Evolutionary conservation across 1,140 invertebrate genomes (phyloP).

Genomic region (Ephestia elutella): DNA sequence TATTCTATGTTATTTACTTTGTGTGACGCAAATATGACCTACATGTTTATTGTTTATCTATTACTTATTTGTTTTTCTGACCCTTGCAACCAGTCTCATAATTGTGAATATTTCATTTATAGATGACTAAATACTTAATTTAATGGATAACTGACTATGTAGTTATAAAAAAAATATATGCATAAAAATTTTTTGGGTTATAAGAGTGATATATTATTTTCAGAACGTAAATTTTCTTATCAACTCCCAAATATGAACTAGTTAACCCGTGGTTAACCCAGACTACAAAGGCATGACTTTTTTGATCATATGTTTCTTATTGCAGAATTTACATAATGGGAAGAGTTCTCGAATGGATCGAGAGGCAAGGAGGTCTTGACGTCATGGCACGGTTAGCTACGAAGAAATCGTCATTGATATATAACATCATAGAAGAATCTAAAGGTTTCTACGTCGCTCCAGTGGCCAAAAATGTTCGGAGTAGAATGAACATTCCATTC

Average conservation of each 20-base stretch:
- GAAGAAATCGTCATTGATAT: conserved; percentile 87
- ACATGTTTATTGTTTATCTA: not conserved
- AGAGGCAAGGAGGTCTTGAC: conserved; percentile 87
- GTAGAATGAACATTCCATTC: conserved; percentile 95
- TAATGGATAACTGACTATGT: no score
- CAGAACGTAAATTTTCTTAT: no score
- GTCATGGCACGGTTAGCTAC: conserved; percentile 84
- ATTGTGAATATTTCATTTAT: no score
- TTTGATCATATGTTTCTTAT: conserved; percentile 17
- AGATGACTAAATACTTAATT: no score
- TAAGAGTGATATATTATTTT: no score
- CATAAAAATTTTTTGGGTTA: no score
- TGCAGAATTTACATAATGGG: conserved; percentile 94
- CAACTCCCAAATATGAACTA: no score
- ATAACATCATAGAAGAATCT: conserved; percentile 89
- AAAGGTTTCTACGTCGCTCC: conserved; percentile 92
- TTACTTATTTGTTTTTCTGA: not conserved
- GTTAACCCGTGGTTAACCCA: no score
- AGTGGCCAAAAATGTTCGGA: conserved; percentile 78
- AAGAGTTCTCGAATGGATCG: conserved; percentile 94
- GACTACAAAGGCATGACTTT: no score
- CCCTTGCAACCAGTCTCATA: no score
- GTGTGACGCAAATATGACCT: not conserved
- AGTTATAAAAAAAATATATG: no score
- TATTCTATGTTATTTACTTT: not conserved